These are phyloP conservation scores for Scolopax bukidnonensis DNA, from an alignment of 2,797 vertebrate species.

Conservation along the genomic window DNA sequence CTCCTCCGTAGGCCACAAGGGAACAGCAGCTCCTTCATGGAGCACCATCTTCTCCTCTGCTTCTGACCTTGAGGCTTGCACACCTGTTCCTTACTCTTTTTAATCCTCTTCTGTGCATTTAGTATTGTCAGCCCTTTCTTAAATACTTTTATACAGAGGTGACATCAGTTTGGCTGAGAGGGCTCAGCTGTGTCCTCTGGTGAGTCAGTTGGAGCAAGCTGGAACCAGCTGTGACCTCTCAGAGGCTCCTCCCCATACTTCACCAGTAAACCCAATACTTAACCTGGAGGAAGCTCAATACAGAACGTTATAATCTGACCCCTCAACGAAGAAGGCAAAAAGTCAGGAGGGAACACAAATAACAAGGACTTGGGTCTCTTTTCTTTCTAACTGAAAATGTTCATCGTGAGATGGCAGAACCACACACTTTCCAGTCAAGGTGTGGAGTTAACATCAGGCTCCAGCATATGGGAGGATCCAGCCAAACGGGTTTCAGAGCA, in stretches of 20 bases:
- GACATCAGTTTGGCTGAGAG: not conserved
- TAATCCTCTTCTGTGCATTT: not conserved
- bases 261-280: not conserved
- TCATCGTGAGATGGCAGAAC: not conserved
- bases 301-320: not conserved
- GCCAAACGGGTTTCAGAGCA: too few species aligned
- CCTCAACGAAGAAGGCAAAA: not conserved
- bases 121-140: not conserved
- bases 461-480: too few species aligned
- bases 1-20: fast-evolving
- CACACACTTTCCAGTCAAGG: not conserved
- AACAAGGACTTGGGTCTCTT: not conserved
- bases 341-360: not conserved
- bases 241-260: not conserved
- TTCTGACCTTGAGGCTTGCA: not conserved
- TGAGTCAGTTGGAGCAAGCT: not conserved
- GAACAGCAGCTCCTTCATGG: not conserved
- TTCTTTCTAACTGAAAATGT: not conserved
- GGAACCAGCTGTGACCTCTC: not conserved
- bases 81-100: not conserved
- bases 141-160: not conserved
- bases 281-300: not conserved
- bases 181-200: not conserved
- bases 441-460: not conserved
- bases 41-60: not conserved